Conservation (phyloP, 2,797 vertebrate species). For the Leucoraja ocellata region DNA sequence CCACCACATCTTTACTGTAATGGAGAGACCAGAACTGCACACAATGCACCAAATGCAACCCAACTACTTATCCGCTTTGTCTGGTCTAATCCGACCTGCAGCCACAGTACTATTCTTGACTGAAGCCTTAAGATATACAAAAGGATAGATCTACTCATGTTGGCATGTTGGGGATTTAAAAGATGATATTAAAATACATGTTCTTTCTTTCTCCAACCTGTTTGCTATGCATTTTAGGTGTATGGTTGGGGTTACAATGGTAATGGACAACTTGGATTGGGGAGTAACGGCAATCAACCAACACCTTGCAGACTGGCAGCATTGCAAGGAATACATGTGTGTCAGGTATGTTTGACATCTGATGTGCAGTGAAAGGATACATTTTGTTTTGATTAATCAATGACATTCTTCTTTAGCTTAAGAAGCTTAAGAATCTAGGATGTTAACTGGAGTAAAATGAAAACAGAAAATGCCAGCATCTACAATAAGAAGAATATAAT, state of each 20-base stretch:
- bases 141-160: too few species aligned
- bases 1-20: too few species aligned
- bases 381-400: not conserved
- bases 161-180: not conserved
- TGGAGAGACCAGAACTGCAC: too few species aligned
- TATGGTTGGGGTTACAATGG: constrained; percentile 99
- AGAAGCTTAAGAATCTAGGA: too few species aligned
- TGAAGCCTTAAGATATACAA: not conserved
- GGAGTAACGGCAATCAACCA: constrained; percentile 89
- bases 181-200: not conserved
- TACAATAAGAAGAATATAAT: too few species aligned
- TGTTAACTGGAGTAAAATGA: not conserved
- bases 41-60: too few species aligned
- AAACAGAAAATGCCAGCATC: too few species aligned
- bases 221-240: constrained; percentile 61
- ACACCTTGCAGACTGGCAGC: constrained; percentile 87
- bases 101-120: not conserved
- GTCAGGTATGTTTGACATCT: constrained; percentile 65
- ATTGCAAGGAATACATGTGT: constrained; percentile 78
- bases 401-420: too few species aligned
- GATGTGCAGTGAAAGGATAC: not conserved
- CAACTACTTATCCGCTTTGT: too few species aligned
- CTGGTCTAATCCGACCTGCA: not conserved
- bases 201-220: constrained; percentile 24
- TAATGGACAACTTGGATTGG: constrained; percentile 90